Percentiles rank a stretch among this genome's conserved stretches.
Conservation (phyloP, 2,888 invertebrate species). For the Agelastica alni region DNA sequence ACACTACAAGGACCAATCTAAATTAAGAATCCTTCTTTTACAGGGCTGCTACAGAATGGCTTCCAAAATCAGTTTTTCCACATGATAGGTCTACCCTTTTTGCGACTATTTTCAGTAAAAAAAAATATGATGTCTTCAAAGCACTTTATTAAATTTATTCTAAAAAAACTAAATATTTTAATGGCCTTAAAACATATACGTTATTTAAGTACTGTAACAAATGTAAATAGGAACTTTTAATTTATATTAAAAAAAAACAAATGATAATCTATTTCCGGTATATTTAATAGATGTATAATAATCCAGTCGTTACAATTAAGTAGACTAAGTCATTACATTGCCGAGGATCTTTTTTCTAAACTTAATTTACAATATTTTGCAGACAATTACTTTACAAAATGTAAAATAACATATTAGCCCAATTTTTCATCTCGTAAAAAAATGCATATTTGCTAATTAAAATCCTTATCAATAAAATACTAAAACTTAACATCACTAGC, state of each 20-base stretch:
- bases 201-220: not conserved
- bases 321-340: slow-evolving; percentile 34
- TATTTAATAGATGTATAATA: slow-evolving; percentile 36
- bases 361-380: slow-evolving; percentile 25
- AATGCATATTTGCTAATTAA: not conserved
- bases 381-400: slow-evolving; percentile 14
- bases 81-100: too few species aligned
- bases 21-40: too few species aligned
- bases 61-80: too few species aligned
- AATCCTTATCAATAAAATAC: slow-evolving; percentile 25
- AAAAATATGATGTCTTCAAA: too few species aligned
- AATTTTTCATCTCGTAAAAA: slow-evolving; percentile 8
- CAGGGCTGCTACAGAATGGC: too few species aligned
- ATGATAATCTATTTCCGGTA: slow-evolving; percentile 26
- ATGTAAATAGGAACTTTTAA: not conserved
- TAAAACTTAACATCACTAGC: slow-evolving; percentile 49
- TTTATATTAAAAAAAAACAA: not conserved
- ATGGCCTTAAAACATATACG: not conserved
- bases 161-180: not conserved
- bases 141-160: too few species aligned
- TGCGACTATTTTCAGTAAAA: too few species aligned
- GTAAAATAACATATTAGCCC: slow-evolving; percentile 15
- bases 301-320: slow-evolving; percentile 34
- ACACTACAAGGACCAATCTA: too few species aligned
- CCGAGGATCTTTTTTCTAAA: slow-evolving; percentile 32